These are phyloP conservation scores for Aphodius granarius DNA, from an alignment of 2,888 invertebrate species.

Conservation along the genomic window DNA sequence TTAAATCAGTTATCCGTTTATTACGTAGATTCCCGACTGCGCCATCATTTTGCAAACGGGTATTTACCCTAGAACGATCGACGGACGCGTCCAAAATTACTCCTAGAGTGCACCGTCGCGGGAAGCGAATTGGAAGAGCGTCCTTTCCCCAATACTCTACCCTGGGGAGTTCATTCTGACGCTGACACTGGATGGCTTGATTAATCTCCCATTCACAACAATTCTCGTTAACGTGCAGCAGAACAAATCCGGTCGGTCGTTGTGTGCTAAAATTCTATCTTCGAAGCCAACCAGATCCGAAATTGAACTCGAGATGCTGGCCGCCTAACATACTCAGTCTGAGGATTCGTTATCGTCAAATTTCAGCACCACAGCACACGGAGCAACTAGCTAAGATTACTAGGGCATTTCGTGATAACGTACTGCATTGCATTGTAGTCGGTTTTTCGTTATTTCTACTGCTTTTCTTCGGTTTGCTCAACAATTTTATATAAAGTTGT, in stretches of 20 bases:
- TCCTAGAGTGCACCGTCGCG: background rate
- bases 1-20: background rate
- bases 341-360: background rate
- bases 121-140: background rate
- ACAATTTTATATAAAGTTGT: no score
- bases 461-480: background rate
- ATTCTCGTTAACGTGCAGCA: constrained; percentile 10
- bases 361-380: background rate
- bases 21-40: background rate
- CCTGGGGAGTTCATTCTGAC: background rate
- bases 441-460: background rate
- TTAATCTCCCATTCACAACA: constrained; percentile 14
- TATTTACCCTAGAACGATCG: background rate
- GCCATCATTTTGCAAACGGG: background rate
- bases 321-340: background rate
- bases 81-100: background rate
- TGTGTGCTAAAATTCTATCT: background rate
- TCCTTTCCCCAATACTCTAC: background rate
- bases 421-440: background rate
- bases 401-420: background rate
- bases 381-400: background rate
- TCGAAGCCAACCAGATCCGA: background rate
- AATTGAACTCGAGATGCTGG: background rate
- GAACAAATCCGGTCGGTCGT: background rate
- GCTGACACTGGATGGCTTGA: background rate